A percentile compares a stretch with the other conserved stretches of the same genome.
Evolutionary conservation across 2,888 invertebrate species (phyloP).

Genomic region (Willowsia nigromaculata): DNA sequence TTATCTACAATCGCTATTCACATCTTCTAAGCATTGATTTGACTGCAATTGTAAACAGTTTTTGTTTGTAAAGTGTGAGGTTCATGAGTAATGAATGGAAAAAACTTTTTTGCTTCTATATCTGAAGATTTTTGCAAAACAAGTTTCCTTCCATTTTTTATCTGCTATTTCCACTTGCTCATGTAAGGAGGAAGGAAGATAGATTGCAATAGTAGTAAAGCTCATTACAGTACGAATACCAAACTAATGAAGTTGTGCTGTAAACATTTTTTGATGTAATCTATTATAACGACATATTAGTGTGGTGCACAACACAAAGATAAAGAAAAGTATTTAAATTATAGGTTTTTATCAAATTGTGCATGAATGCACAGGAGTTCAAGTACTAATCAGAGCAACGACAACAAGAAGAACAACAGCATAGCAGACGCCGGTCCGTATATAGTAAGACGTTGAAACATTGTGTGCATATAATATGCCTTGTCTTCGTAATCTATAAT

Average conservation of each 20-base stretch:
- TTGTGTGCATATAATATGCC: background rate
- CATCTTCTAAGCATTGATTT: constrained; percentile 13
- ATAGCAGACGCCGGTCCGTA: background rate
- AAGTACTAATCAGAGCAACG: background rate
- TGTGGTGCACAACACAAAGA: background rate
- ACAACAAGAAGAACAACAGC: background rate
- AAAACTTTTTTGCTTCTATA: background rate
- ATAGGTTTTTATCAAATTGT: background rate
- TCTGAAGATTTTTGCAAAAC: constrained; percentile 54
- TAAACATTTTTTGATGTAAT: background rate
- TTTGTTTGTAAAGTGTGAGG: constrained; percentile 6
- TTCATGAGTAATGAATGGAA: constrained; percentile 22
- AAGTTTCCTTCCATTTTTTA: constrained; percentile 43
- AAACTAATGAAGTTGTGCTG: constrained; percentile 9
- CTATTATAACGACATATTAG: background rate
- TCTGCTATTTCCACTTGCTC: background rate
- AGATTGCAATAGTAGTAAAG: too few species aligned
- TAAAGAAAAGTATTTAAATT: constrained; percentile 15
- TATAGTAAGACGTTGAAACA: background rate
- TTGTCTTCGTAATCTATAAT: background rate
- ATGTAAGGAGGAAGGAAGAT: constrained; percentile 3
- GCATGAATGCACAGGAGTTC: background rate
- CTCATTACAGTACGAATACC: constrained; percentile 11
- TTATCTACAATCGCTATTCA: background rate
- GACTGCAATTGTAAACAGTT: background rate